These are phyloP conservation scores for Rallus crepitans DNA, from an alignment of 2,797 vertebrate species.

Conservation along the genomic window DNA sequence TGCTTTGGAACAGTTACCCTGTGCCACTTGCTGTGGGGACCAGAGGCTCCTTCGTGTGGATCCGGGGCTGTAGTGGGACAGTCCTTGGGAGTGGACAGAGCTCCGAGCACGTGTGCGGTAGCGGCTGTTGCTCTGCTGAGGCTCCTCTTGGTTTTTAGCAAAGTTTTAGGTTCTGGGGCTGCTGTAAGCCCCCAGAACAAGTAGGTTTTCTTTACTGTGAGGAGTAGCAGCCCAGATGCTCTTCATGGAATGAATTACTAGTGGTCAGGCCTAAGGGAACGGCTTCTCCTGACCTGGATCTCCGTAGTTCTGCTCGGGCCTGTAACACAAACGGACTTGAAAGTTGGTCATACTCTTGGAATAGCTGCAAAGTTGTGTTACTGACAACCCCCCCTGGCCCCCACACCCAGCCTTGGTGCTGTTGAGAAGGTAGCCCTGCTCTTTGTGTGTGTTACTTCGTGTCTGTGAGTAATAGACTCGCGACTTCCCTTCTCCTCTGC, in stretches of 20 bases:
- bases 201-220: not conserved
- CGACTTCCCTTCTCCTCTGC: not conserved
- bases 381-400: conserved; percentile 53
- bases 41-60: not conserved
- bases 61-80: not conserved
- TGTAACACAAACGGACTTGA: not conserved
- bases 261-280: not conserved
- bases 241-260: not conserved
- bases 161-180: conserved; percentile 15
- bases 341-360: not conserved
- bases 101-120: not conserved
- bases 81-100: not conserved
- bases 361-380: conserved; percentile 57
- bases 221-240: not conserved
- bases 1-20: not conserved
- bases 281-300: not conserved
- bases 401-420: not conserved
- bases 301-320: not conserved
- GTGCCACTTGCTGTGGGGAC: not conserved
- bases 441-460: conserved; percentile 39
- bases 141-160: conserved; percentile 1
- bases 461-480: conserved; percentile 72
- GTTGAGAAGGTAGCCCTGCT: conserved; percentile 18
- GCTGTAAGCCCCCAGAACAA: not conserved
- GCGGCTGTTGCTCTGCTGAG: not conserved